These are phyloP conservation scores for Dunckerocampus dactyliophorus DNA, from an alignment of 2,113 vertebrate species.

Conservation along the genomic window DNA sequence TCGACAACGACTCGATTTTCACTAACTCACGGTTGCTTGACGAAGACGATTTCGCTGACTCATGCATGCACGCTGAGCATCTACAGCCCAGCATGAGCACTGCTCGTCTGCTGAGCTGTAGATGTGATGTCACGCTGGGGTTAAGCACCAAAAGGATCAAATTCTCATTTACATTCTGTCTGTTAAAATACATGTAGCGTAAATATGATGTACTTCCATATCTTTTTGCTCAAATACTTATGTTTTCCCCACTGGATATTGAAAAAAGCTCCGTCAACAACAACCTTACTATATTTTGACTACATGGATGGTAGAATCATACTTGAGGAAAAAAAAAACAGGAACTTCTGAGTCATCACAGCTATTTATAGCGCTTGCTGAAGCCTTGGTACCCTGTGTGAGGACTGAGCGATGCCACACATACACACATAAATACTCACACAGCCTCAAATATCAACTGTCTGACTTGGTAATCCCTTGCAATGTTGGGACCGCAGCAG, in stretches of 20 bases:
- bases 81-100: too few species aligned
- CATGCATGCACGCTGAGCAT: too few species aligned
- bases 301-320: conserved; percentile 1
- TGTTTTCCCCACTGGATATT: background rate
- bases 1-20: too few species aligned
- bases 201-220: too few species aligned
- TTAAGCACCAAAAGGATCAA: too few species aligned
- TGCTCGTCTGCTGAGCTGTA: too few species aligned
- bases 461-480: background rate
- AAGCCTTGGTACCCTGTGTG: background rate
- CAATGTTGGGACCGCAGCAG: background rate
- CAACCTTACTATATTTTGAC: background rate
- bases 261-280: background rate
- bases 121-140: too few species aligned
- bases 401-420: conserved; percentile 5
- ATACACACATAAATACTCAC: background rate
- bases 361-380: background rate
- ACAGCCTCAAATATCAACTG: background rate
- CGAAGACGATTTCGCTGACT: too few species aligned
- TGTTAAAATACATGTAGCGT: too few species aligned
- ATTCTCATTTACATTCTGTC: too few species aligned
- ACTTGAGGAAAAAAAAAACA: background rate
- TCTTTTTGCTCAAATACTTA: background rate
- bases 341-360: conserved; percentile 5
- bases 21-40: too few species aligned